Evolutionary conservation across 2,888 invertebrate species (phyloP), one percentile per base, ranked within the genome.

Genomic region (Dynastes hyllus): DNA sequence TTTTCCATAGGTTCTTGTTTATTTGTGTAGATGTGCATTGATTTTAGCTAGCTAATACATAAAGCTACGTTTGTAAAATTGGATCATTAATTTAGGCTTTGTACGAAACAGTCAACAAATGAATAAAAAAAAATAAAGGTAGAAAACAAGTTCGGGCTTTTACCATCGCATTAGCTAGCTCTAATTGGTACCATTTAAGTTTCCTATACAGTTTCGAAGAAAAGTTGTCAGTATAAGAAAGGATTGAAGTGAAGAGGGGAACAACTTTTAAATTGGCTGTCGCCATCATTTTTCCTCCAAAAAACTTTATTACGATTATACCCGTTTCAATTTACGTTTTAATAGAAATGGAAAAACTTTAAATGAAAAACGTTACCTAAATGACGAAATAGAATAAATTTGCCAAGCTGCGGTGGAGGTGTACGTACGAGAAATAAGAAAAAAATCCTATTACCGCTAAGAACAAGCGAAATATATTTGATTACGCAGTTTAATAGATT

Each of bases 281-380:
- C 13, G 66, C 37, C 66, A 40, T 40, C 66, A 16, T 22, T 58
- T 45, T 45, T 63, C 29, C 55, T 8, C 55, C 5, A 53, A 45
- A 66, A 65, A 66, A 76, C 63, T 76, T 76, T 65, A 76, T 63
- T 66, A 53, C 32, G 76, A 50, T 65, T 76, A 76, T 63, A 65
- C 53, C 9, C 45, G 45, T 65, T 65, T 76, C 65, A 66, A 76
- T 65, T 76, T 76, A 37, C 50, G 65, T 66, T 37, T 66, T 76
- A 66, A 76, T 51, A 76, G 65, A 76, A 76, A 76, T 51, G 53
- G 53, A 66, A 76, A 76, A 76, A 65, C 65, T 65, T 76, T 51
- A 66, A 70, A 70, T 51, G 55, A 6, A 58, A 58, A 58, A 58
- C 55, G 55, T 27, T 58, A 58, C 32, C 16, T 32, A 67, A 67